Evolutionary conservation across 2,888 invertebrate species (phyloP).

Genomic region (Eupithecia vulgata): DNA sequence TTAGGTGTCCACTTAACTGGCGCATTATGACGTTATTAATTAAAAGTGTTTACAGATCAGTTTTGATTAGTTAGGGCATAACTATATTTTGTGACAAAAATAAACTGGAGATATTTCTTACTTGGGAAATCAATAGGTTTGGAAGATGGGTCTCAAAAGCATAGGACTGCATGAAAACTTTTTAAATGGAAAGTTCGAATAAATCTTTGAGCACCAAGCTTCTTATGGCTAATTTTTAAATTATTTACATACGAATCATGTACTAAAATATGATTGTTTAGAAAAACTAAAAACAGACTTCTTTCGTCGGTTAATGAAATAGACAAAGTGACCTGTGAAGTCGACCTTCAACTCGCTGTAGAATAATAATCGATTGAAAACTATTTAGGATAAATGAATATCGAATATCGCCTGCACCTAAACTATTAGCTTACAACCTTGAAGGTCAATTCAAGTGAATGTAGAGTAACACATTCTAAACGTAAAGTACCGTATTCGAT

Average conservation of each 20-base stretch:
- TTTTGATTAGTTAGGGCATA: not conserved
- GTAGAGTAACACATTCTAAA: constrained; percentile 15
- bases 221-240: no score
- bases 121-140: no score
- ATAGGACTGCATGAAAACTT: not conserved
- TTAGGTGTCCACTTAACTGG: not conserved
- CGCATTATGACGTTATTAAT: not conserved
- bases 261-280: no score
- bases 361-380: not conserved
- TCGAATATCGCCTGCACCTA: not conserved
- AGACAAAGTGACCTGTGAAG: not conserved
- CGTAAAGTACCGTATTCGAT: constrained; percentile 19
- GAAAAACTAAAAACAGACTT: no score
- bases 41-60: not conserved
- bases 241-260: no score
- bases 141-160: no score
- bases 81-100: not conserved
- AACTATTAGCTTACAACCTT: constrained; percentile 18
- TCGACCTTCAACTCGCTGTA: not conserved
- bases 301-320: not conserved
- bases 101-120: not conserved
- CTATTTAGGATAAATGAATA: not conserved
- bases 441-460: constrained; percentile 33
- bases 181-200: not conserved
- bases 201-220: not conserved